Conservation (phyloP, 1,140 invertebrate species). For the Myzus persicae region DNA sequence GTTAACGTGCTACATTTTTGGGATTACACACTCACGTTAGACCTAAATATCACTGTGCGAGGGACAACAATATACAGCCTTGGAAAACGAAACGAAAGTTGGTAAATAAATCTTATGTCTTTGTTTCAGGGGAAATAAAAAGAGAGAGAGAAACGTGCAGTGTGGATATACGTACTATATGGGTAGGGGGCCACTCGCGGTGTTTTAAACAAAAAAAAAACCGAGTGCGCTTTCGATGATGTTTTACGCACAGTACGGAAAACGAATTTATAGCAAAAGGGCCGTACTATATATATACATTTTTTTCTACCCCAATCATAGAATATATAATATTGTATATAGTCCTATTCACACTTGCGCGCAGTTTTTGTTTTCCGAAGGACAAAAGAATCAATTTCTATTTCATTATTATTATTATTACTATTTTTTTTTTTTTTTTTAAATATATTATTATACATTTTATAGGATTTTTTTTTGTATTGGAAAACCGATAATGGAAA, state of each 20-base stretch:
- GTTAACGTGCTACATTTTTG: background rate
- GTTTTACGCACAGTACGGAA: background rate
- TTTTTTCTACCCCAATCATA: background rate
- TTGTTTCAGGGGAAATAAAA: background rate
- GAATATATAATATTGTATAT: background rate
- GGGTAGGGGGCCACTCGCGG: background rate
- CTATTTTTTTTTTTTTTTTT: no score
- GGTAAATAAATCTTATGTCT: constrained; percentile 2
- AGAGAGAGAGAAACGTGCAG: background rate
- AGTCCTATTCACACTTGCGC: background rate
- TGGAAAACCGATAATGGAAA: background rate
- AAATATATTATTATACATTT: background rate
- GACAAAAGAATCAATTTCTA: constrained; percentile 22
- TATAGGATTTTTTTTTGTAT: background rate
- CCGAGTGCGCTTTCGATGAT: background rate
- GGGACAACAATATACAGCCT: background rate
- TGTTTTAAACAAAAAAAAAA: background rate
- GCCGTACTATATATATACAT: background rate
- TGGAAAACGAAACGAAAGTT: background rate
- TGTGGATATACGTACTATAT: background rate
- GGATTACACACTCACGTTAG: background rate
- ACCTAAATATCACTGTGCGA: background rate
- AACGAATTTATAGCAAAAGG: constrained; percentile 5
- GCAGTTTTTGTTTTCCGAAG: background rate
- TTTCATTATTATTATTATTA: background rate